Percentiles rank a stretch among this genome's conserved stretches.
Evolutionary conservation across 53 echinoderm and acorn worm genomes (phyloP).

Genomic region (Mesocentrotus franciscanus): DNA sequence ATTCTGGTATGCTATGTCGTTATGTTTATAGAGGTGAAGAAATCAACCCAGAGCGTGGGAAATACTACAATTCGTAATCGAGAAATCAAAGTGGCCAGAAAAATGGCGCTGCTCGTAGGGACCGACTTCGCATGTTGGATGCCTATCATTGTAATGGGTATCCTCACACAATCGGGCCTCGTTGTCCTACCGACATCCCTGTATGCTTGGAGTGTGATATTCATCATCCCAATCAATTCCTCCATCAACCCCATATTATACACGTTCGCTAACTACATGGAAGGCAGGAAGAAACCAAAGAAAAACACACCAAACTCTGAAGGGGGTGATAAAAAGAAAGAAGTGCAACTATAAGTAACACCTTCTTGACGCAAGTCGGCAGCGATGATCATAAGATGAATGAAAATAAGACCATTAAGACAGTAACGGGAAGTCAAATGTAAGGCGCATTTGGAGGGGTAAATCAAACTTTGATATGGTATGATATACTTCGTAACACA

Average conservation of each 20-base stretch:
- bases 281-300: background rate
- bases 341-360: background rate
- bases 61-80: background rate
- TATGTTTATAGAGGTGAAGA: constrained; percentile 61
- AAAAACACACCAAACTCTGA: background rate
- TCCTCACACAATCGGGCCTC: constrained; percentile 33
- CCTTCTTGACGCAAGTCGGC: background rate
- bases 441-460: background rate
- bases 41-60: background rate
- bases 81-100: constrained; percentile 58
- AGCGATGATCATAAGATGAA: background rate
- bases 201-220: constrained; percentile 70
- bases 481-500: too few species aligned
- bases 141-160: constrained; percentile 68
- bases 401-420: background rate
- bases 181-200: constrained; percentile 61
- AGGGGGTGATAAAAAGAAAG: background rate
- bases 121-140: constrained; percentile 72
- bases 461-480: background rate
- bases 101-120: constrained; percentile 64
- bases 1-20: constrained; percentile 51
- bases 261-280: constrained; percentile 56
- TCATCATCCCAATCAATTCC: constrained; percentile 73
- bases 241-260: constrained; percentile 69
- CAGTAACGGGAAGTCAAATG: background rate